These are phyloP conservation scores for Unio delphinus DNA, from an alignment of 2,888 invertebrate genomes.

Conservation along the genomic window DNA sequence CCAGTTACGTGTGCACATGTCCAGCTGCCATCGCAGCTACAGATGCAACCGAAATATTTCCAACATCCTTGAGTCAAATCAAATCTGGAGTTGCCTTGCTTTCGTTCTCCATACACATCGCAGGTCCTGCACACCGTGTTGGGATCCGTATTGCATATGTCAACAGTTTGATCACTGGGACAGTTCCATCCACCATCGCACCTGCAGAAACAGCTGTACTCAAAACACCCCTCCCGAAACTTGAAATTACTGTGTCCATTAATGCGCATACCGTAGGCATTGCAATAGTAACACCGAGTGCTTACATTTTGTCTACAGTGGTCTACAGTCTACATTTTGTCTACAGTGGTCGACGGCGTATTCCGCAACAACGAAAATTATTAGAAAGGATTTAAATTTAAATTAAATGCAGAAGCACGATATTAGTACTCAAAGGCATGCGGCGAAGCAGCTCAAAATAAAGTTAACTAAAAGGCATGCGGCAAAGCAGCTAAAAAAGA, in stretches of 20 bases:
- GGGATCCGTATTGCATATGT: slow-evolving; percentile 40
- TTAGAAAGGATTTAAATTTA: no score
- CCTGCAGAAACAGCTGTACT: slow-evolving; percentile 46
- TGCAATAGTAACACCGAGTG: slow-evolving; percentile 47
- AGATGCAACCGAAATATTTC: slow-evolving; percentile 37
- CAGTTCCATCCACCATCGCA: slow-evolving; percentile 49
- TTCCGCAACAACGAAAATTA: slow-evolving; percentile 5
- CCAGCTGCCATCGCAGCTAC: slow-evolving; percentile 38
- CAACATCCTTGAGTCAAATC: slow-evolving; percentile 34
- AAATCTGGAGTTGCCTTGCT: slow-evolving; percentile 34
- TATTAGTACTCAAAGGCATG: no score
- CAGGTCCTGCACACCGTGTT: slow-evolving; percentile 44
- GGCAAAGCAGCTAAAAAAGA: no score
- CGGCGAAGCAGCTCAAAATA: slow-evolving; percentile 4
- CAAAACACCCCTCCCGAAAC: slow-evolving; percentile 34
- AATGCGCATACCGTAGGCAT: slow-evolving; percentile 30
- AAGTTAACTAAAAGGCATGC: no score
- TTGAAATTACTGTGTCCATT: slow-evolving; percentile 32
- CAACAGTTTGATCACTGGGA: slow-evolving; percentile 30
- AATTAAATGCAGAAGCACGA: no score
- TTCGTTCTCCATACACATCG: slow-evolving; percentile 16
- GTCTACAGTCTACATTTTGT: slow-evolving; percentile 31
- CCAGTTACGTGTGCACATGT: slow-evolving; percentile 10
- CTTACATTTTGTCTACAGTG: slow-evolving; percentile 35
- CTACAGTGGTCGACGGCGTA: slow-evolving; percentile 44